Percentiles rank a stretch among this genome's conserved stretches.
phyloP scores from a whole-genome alignment of 1,140 invertebrate species.

The Ladona fulva region DNA sequence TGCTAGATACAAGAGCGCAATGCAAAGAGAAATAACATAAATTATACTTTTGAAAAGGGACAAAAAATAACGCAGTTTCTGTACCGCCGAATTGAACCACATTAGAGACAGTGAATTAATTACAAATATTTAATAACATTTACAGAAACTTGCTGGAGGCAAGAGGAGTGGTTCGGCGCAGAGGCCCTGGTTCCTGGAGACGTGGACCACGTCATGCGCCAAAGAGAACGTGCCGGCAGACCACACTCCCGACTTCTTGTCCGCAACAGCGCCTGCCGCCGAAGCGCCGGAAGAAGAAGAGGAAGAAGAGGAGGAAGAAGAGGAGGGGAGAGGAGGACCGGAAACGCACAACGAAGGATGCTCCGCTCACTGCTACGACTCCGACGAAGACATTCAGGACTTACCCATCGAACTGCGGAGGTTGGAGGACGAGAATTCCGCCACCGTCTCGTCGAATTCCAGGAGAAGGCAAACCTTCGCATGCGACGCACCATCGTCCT shows the following conservation, averaged over 20 bases:
- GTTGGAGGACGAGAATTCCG: constrained; percentile 57
- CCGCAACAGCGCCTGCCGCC: constrained; percentile 5
- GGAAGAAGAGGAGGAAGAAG: neutral
- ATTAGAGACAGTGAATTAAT: too few species aligned
- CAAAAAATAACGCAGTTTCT: too few species aligned
- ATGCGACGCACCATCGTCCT: constrained; percentile 33
- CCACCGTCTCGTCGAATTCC: constrained; percentile 33
- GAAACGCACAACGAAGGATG: neutral
- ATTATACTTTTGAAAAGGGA: too few species aligned
- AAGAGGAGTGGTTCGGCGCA: constrained; percentile 44
- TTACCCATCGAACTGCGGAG: constrained; percentile 81
- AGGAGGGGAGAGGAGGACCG: neutral
- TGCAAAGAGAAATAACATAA: too few species aligned
- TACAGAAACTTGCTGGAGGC: constrained; percentile 64
- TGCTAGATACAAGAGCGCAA: too few species aligned
- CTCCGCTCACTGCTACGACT: constrained; percentile 37
- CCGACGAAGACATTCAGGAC: constrained; percentile 50
- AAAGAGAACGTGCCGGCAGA: constrained; percentile 34
- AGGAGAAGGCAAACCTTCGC: constrained; percentile 39
- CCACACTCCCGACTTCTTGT: constrained; percentile 12
- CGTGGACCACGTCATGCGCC: constrained; percentile 51
- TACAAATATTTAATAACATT: too few species aligned
- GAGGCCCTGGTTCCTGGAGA: constrained; percentile 68
- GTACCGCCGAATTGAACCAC: too few species aligned
- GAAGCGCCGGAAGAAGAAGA: constrained; percentile 12